Conservation (phyloP, 2,888 invertebrate species). For the Cerastis leucographa region DNA sequence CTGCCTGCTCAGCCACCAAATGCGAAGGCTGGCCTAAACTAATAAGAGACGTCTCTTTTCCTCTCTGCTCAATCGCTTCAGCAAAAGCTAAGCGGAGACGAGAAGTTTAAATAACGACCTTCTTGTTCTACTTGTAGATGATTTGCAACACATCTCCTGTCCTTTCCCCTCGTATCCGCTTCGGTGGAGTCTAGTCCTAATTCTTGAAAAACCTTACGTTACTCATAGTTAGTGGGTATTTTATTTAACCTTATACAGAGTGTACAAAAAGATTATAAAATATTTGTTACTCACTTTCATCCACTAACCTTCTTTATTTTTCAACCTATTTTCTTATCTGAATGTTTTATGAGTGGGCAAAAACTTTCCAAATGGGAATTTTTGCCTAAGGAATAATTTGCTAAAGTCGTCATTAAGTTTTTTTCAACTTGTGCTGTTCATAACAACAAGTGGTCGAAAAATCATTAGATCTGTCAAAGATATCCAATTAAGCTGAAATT, state of each 20-base stretch:
- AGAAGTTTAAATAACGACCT: neutral
- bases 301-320: neutral
- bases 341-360: neutral
- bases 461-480: too few species aligned
- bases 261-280: neutral
- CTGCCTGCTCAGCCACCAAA: neutral
- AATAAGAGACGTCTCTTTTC: neutral
- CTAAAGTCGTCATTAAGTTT: neutral
- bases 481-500: neutral
- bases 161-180: neutral
- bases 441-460: too few species aligned
- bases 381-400: slow-evolving; percentile 19
- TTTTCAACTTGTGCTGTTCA: neutral
- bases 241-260: neutral
- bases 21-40: too few species aligned
- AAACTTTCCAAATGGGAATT: neutral
- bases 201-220: neutral
- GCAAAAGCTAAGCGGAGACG: neutral
- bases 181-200: neutral
- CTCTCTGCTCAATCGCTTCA: neutral
- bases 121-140: too few species aligned
- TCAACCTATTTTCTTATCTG: neutral
- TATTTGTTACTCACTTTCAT: neutral
- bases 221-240: neutral
- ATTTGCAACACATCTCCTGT: neutral